Conservation (phyloP, 2,888 invertebrate genomes). For the Liodrosophila aerea region DNA sequence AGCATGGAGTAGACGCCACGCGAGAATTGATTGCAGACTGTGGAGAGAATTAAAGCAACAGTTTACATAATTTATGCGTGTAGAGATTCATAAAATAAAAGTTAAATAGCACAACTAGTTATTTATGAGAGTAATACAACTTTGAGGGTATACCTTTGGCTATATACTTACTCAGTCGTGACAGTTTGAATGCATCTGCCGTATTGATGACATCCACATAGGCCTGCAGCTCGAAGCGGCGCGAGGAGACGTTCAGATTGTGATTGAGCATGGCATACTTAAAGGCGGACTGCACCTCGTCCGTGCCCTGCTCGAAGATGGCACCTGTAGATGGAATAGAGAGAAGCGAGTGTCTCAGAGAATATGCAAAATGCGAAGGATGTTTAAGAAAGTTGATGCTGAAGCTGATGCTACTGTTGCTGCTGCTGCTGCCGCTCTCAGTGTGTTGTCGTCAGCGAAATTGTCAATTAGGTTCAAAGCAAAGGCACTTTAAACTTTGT, state of each 20-base stretch:
- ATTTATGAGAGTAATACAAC: no score
- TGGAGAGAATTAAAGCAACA: slow-evolving; percentile 18
- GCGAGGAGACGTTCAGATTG: slow-evolving; percentile 91
- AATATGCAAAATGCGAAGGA: neutral
- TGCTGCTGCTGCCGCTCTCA: slow-evolving; percentile 22
- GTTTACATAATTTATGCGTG: no score
- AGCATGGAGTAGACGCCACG: slow-evolving; percentile 95
- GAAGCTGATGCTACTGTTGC: neutral
- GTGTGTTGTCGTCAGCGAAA: slow-evolving; percentile 38
- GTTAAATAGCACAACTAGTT: no score
- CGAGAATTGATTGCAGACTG: slow-evolving; percentile 95
- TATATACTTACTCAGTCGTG: slow-evolving; percentile 90
- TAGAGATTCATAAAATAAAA: no score
- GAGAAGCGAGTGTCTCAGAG: slow-evolving; percentile 23
- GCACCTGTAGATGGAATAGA: slow-evolving; percentile 86
- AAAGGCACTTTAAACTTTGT: slow-evolving; percentile 74
- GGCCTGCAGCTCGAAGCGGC: slow-evolving; percentile 92
- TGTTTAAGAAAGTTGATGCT: slow-evolving; percentile 4
- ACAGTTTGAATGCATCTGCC: slow-evolving; percentile 95
- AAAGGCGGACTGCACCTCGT: slow-evolving; percentile 95
- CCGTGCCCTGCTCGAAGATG: slow-evolving; percentile 95
- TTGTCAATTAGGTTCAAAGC: slow-evolving; percentile 71
- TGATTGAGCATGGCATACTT: slow-evolving; percentile 94
- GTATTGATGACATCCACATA: slow-evolving; percentile 96
- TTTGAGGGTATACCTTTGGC: slow-evolving; percentile 9